These are phyloP conservation scores for Luidia sarsii DNA, from an alignment of 53 echinoderm and acorn worm species.

Conservation along the genomic window DNA sequence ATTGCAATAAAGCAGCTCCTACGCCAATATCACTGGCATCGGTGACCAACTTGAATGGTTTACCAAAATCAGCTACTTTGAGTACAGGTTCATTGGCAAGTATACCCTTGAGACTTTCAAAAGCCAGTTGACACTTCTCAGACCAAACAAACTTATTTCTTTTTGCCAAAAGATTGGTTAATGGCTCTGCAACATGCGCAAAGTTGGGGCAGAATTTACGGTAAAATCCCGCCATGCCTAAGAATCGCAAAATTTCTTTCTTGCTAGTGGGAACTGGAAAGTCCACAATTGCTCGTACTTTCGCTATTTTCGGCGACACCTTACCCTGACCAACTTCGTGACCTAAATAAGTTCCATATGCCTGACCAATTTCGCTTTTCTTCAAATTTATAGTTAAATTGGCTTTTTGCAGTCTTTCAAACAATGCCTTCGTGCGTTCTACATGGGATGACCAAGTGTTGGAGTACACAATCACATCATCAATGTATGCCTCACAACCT, in stretches of 20 bases:
- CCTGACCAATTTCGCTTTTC: constrained; percentile 55
- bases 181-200: constrained; percentile 18
- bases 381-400: constrained; percentile 36
- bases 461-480: constrained; percentile 10
- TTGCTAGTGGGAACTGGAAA: constrained; percentile 33
- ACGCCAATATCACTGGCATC: background rate
- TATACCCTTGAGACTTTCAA: constrained; percentile 46
- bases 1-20: background rate
- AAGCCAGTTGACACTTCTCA: constrained; percentile 6
- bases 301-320: constrained; percentile 36
- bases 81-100: constrained; percentile 40
- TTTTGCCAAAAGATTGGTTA: constrained; percentile 60
- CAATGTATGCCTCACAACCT: constrained; percentile 6
- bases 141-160: constrained; percentile 54
- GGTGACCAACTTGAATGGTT: background rate
- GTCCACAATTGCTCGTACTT: constrained; percentile 46
- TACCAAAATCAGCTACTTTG: constrained; percentile 1
- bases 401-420: background rate
- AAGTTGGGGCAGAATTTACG: constrained; percentile 56
- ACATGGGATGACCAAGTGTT: constrained; percentile 40
- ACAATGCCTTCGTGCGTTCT: background rate
- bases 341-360: constrained; percentile 51
- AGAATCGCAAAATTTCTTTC: constrained; percentile 29
- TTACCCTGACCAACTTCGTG: constrained; percentile 57
- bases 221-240: constrained; percentile 61